Conservation (phyloP, 2,113 vertebrate genomes). For the Chrysemys picta region DNA sequence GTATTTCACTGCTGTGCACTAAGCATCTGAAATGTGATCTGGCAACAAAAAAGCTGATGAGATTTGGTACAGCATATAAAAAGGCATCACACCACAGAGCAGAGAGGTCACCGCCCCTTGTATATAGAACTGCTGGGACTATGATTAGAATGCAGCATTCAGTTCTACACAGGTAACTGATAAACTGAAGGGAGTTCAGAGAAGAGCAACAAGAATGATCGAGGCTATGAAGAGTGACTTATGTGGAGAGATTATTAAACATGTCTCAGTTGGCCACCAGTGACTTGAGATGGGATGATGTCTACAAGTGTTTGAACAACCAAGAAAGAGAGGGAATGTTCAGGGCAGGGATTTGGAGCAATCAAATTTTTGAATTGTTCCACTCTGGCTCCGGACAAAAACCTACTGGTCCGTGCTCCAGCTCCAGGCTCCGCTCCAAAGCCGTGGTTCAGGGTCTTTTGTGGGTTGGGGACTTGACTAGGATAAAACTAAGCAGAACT, state of each 20-base stretch:
- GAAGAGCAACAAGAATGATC: not conserved
- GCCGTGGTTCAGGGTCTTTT: not conserved
- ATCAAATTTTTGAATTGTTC: no score
- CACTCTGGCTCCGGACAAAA: no score
- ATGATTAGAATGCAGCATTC: rapidly evolving
- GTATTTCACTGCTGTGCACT: not conserved
- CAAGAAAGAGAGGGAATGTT: not conserved
- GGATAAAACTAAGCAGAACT: not conserved
- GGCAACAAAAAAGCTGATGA: not conserved
- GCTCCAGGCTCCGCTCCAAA: no score
- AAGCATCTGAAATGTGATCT: not conserved
- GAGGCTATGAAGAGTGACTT: not conserved
- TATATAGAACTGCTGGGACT: not conserved
- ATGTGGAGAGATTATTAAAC: not conserved
- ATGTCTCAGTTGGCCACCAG: not conserved
- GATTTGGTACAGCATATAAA: not conserved
- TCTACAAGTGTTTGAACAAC: not conserved
- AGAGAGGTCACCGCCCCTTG: not conserved
- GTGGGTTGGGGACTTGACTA: not conserved
- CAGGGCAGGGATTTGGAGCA: not conserved
- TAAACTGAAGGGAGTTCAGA: rapidly evolving
- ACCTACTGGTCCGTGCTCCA: no score
- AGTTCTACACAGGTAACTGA: rapidly evolving
- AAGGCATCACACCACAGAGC: not conserved
- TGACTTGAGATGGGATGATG: not conserved